Conservation (phyloP, 1,140 invertebrate species). For the Aphelinus atriplicis region DNA sequence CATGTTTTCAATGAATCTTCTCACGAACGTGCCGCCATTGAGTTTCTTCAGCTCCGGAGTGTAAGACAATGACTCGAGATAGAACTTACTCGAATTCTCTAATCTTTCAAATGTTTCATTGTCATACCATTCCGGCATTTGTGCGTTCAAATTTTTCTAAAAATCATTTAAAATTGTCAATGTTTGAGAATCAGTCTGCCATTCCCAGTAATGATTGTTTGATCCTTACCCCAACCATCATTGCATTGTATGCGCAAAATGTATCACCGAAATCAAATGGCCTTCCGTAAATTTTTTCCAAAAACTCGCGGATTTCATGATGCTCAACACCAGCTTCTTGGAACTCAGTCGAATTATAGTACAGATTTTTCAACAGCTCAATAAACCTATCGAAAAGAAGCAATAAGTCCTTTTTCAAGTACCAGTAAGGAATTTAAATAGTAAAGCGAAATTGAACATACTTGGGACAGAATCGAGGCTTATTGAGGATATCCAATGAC, state of each 20-base stretch:
- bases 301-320: background rate
- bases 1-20: slow-evolving; percentile 13
- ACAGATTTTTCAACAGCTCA: background rate
- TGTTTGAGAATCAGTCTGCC: too few species aligned
- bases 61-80: slow-evolving; percentile 6
- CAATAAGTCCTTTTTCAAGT: background rate
- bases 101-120: background rate
- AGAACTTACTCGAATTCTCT: background rate
- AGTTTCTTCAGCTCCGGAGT: slow-evolving; percentile 4
- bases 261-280: background rate
- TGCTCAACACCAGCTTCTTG: background rate
- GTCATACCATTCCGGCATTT: slow-evolving; percentile 6
- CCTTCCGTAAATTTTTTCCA: background rate
- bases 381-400: background rate
- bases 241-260: slow-evolving; percentile 6
- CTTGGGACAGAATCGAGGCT: slow-evolving; percentile 11
- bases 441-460: background rate
- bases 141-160: slow-evolving; percentile 11
- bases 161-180: background rate
- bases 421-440: background rate
- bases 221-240: background rate
- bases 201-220: too few species aligned
- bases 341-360: background rate
- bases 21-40: slow-evolving; percentile 5
- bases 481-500: slow-evolving; percentile 9